Base-by-base conservation (phyloP, 2,888 invertebrate genomes). In the Strigamia transsilvanica region DNA sequence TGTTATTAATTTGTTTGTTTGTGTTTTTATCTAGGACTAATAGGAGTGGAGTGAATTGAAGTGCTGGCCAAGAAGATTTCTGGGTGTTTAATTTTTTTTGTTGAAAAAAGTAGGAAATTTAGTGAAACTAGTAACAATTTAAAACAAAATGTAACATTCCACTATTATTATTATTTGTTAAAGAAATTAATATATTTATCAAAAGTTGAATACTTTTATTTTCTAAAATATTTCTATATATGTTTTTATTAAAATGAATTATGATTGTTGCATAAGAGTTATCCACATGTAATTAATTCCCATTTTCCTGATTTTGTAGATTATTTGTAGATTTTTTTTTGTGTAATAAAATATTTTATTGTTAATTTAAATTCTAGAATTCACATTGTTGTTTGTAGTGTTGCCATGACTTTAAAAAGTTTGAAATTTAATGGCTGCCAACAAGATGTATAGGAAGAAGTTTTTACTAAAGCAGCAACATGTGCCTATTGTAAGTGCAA, bases 181-280 rank as follows among this genome's bases (percentile, higher is more conserved):
- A 9, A 51, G 51, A 51, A 51, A 51, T 51, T 51, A 51, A 51
- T 51, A 51, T 51, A 51, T 51, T 51, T 51, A 51, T 51, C 51
- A 51, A 51, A 51, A 51, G 18, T 51, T 18, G 4, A 51, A 51
- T n/a, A 51, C 51, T 51, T 51, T 51, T 51, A 51, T 51, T 51
- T 51, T 51, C 12, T 51, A n/a, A 51, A 51, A 51, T 51, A 51
- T 51, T 51, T 51, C 51, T 51, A 51, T 51, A n/a, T 51, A 51
- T n/a, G 18, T 18, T 51, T 18, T 18, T 15, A 51, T 51, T 6
- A 51, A n/a, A 51, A n/a, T n/a, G n/a, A n/a, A n/a, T 46, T 46
- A 13, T 46, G 12, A 46, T 46, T 46, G 15, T 10, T 46, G 46
- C 15, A 46, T 46, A 46, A 46, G 51, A 15, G n/a, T 51, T 51